Base-by-base conservation (phyloP, 2,888 invertebrate species). In the Baccha elongata region DNA sequence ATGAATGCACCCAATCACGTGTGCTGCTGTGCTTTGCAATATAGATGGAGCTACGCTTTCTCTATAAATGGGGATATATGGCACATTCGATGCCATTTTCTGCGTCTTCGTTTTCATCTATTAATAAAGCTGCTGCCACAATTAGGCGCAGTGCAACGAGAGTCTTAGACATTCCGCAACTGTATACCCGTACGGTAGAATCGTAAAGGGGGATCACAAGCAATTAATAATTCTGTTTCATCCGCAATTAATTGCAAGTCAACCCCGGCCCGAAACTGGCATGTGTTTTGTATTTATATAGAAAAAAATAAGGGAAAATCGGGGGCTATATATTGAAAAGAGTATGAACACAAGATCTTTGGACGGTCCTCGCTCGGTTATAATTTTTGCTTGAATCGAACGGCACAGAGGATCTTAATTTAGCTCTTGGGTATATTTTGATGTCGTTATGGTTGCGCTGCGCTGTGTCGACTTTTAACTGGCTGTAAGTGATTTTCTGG, bases 181-280 rank as follows among this genome's bases (percentile, higher is more conserved):
- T 37, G 3, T 35, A 52, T 52, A 37, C 19, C 32, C 11, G 26
- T 26, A 6, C 26, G 29, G 8, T 29, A 40, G 3, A n/a, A 64
- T n/a, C 23, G 29, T 8, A 29, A n/a, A n/a, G 64, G 64, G 84
- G 55, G 62, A 64, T 50, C 55, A 58, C 58, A 58, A 48, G 88
- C 88, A 89, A 89, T 90, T 89, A 89, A 89, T 90, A 90, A 89
- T 89, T 88, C 88, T 86, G 87, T 87, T 86, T 87, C 88, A 89
- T 87, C 87, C 89, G 87, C 89, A 88, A 90, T 89, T 89, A 89
- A 90, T 89, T 90, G 88, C 88, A 86, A 87, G 87, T 87, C 87
- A 87, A 86, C 86, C 87, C 85, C 86, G 85, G 78, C 83, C 83
- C 76, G 72, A 83, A 83, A 78, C 68, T 83, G 78, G 78, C 83